phyloP scores from a whole-genome alignment of 2,888 invertebrate species.

The Epinotia brunnichana region DNA sequence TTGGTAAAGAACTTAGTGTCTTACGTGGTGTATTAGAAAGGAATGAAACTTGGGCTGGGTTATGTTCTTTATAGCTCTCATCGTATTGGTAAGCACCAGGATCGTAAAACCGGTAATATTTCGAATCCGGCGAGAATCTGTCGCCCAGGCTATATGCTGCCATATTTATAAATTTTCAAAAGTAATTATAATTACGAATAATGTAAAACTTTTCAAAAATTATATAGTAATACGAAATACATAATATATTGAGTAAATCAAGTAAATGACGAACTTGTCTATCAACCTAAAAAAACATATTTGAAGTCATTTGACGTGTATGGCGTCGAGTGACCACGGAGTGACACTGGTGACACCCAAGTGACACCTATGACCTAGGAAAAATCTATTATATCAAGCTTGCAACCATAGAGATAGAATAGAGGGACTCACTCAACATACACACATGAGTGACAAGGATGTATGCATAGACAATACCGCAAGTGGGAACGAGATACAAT shows the following conservation, averaged over 20 bases:
- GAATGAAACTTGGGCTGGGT: conserved; percentile 64
- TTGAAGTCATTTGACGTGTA: not conserved
- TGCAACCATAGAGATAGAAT: no score
- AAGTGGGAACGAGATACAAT: no score
- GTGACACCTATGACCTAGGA: no score
- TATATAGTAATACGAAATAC: not conserved
- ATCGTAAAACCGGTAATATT: conserved; percentile 61
- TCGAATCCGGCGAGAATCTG: conserved; percentile 59
- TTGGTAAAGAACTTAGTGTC: conserved; percentile 47
- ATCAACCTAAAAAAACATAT: not conserved
- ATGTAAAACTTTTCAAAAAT: conserved; percentile 5
- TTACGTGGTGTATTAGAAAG: conserved; percentile 61
- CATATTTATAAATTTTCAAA: conserved; percentile 48
- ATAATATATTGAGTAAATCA: not conserved
- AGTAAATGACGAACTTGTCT: not conserved
- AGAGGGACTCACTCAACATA: no score
- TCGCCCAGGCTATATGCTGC: conserved; percentile 62
- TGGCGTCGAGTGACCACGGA: not conserved
- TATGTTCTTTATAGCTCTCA: conserved; percentile 45
- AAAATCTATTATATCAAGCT: no score
- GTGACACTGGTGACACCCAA: no score
- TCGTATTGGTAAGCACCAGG: conserved; percentile 68
- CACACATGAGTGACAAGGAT: no score
- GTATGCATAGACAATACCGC: no score
- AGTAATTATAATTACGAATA: not conserved